phyloP scores from a whole-genome alignment of 2,888 invertebrate species.

The Ennomos fuscantarius region DNA sequence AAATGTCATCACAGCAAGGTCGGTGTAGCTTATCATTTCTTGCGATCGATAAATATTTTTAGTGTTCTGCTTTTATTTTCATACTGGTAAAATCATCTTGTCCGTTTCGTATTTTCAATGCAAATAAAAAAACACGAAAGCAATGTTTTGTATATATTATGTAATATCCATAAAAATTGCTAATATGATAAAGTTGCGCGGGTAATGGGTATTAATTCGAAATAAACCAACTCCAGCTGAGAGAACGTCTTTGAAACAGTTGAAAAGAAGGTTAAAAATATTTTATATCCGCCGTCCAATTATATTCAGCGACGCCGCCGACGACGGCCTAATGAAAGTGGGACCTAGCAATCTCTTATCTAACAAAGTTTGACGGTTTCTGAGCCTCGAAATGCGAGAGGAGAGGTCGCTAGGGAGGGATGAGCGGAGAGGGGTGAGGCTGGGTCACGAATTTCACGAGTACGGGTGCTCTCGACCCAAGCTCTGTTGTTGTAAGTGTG shows the following conservation, averaged over 20 bases:
- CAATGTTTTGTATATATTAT: too few species aligned
- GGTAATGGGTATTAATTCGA: not conserved
- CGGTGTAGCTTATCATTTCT: conserved; percentile 3
- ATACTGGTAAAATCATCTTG: too few species aligned
- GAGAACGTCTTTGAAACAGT: conserved; percentile 15
- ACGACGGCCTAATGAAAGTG: conserved; percentile 40
- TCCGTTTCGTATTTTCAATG: too few species aligned
- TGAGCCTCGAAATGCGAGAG: conserved; percentile 51
- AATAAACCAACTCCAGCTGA: not conserved
- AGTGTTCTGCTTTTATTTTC: not conserved
- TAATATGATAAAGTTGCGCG: too few species aligned
- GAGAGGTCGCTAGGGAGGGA: conserved; percentile 58
- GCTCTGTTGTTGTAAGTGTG: conserved; percentile 69
- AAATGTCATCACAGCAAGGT: conserved; percentile 24
- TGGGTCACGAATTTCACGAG: conserved; percentile 78
- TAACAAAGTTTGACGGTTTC: conserved; percentile 56
- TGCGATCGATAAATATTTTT: conserved; percentile 1
- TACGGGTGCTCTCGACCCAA: conserved; percentile 78
- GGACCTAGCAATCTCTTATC: conserved; percentile 57
- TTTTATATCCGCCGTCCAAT: conserved; percentile 30
- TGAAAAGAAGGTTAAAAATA: conserved; percentile 26
- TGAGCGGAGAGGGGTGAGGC: conserved; percentile 41
- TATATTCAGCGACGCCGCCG: conserved; percentile 32
- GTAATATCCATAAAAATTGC: too few species aligned
- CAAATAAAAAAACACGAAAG: too few species aligned